Percentiles rank a stretch among this genome's conserved stretches.
phyloP scores from a whole-genome alignment of 2,113 vertebrate species.

The Tragelaphus buxtoni region DNA sequence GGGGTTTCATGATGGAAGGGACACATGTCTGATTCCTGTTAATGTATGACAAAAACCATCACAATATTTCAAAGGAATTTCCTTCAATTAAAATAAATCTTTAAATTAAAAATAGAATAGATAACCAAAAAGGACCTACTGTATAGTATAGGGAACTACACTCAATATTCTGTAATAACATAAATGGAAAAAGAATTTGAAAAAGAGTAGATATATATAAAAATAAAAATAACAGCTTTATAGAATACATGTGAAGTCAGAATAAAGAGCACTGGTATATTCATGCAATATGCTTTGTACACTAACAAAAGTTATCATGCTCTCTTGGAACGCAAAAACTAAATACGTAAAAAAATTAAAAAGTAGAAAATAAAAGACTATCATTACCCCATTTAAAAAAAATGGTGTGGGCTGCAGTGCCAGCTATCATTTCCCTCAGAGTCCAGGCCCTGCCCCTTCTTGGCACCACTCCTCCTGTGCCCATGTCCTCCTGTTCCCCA shows the following conservation, averaged over 20 bases:
- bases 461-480: background rate
- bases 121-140: background rate
- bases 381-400: background rate
- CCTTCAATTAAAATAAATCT: background rate
- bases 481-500: accelerated
- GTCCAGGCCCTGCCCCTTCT: background rate
- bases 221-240: slow-evolving; percentile 52
- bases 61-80: background rate
- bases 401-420: background rate
- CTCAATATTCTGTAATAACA: background rate
- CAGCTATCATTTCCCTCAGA: background rate
- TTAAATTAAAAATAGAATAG: background rate
- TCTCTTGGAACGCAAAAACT: slow-evolving; percentile 53
- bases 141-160: background rate
- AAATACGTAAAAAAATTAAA: background rate
- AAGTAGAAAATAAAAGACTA: background rate
- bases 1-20: background rate
- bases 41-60: background rate
- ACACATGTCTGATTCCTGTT: background rate
- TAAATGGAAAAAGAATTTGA: background rate
- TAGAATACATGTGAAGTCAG: slow-evolving; percentile 66
- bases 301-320: slow-evolving; percentile 52
- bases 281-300: slow-evolving; percentile 62
- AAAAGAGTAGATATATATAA: background rate
- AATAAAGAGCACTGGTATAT: slow-evolving; percentile 69